Base-by-base conservation (phyloP, 2,888 invertebrate genomes). In the Pyrgus malvae region DNA sequence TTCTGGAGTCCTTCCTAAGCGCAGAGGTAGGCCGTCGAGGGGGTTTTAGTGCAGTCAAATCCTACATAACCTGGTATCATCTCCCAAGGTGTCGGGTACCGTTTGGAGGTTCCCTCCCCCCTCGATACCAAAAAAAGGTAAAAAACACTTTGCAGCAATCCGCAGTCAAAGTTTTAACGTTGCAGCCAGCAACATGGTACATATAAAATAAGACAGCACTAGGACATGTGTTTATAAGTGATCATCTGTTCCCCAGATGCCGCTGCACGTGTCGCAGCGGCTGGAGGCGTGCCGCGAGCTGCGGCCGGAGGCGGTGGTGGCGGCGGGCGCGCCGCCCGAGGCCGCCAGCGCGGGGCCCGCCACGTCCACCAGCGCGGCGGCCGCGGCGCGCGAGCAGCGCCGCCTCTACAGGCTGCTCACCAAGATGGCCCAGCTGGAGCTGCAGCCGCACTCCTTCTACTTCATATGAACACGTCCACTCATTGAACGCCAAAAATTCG, bases 351-450 rank as follows among this genome's bases (percentile, higher is more conserved):
- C 37, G 46, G 46, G 93, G 94, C 72, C 97, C 96, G 97, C 87
- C 97, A 12, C 49, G 55, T 46, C 38, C 27, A 14, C 11, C 40
- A 14, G 45, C 95, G 96, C 79, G 11, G n/a, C 44, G 37, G 95
- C 96, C 80, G 97, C 97, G 74, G 85, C 87, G n/a, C 77, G 82
- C 8, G 84, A 82, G 0, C 90, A 89, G 60, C 94, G 96, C 65
- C 98, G 98, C 95, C 91, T 99, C 53, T 97, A 98, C 81, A 92
- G 98, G 45, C 92, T 99, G 58, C 97, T 99, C 78, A 98, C 99
- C 78, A 99, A 99, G 91, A 98, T 99, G 95, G 98, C 98, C 3
- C 99, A 99, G 89, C 95, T 98, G 50, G 99, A 99, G 50, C 65
- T 90, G 56, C 90, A 90, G 56, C 88, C 88, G 19, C 83, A 83